phyloP scores from a whole-genome alignment of 2,113 vertebrate genomes.

The Sander lucioperca region DNA sequence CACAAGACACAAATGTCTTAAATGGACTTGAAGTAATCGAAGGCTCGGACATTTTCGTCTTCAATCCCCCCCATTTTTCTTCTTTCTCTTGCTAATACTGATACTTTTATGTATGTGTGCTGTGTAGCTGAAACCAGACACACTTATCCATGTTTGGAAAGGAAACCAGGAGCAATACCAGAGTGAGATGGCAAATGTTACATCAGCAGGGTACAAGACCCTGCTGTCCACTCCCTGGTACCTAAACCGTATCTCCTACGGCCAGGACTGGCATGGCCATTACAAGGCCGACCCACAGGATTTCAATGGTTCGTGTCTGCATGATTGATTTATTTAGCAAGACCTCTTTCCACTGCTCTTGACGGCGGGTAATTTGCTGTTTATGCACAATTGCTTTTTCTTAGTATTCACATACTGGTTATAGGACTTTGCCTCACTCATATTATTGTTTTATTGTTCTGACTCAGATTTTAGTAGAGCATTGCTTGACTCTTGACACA shows the following conservation, averaged over 20 bases:
- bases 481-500: constrained; percentile 2
- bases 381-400: neutral
- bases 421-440: neutral
- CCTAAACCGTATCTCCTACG: constrained; percentile 92
- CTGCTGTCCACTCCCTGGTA: constrained; percentile 98
- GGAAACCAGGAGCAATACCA: constrained; percentile 79
- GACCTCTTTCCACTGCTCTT: neutral
- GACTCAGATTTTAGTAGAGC: neutral
- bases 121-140: constrained; percentile 90
- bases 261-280: constrained; percentile 91
- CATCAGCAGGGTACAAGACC: constrained; percentile 88
- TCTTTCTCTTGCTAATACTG: neutral
- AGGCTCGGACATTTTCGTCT: constrained; percentile 10
- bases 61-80: neutral
- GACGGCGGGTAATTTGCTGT: neutral
- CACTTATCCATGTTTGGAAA: constrained; percentile 95
- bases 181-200: constrained; percentile 89
- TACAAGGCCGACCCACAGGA: constrained; percentile 92
- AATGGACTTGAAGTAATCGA: neutral
- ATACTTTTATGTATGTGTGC: constrained; percentile 54
- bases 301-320: constrained; percentile 88
- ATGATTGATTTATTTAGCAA: constrained; percentile 18
- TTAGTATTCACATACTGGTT: neutral
- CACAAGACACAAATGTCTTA: neutral
- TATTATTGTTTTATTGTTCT: constrained; percentile 21